Base-by-base conservation (phyloP, 37 sponge, comb jelly and placozoan genomes). In the Amphimedon queenslandica region DNA sequence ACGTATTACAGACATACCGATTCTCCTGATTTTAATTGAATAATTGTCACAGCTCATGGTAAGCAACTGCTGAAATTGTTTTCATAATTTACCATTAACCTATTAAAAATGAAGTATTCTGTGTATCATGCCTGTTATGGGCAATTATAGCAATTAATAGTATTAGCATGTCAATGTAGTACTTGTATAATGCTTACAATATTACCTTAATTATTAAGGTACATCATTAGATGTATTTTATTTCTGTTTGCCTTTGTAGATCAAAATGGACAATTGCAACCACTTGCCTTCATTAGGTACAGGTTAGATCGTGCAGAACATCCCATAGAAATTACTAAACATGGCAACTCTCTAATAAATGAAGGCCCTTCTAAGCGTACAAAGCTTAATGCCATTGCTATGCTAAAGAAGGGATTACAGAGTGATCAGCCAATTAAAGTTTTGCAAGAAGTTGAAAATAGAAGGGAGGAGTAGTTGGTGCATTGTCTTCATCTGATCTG, bases 201-300 rank as follows among this genome's bases (percentile, higher is more conserved):
- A n/a, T n/a, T n/a, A n/a, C n/a, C n/a, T n/a, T n/a, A n/a, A n/a
- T n/a, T n/a, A n/a, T n/a, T n/a, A n/a, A n/a, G n/a, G n/a, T n/a
- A n/a, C n/a, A n/a, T n/a, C n/a, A n/a, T n/a, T n/a, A n/a, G n/a
- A n/a, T n/a, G n/a, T n/a, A n/a, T n/a, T 47, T 47, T 47, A 8
- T 47, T 47, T 47, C 13, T 13, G 8, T 13, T 47, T 18, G 13
- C 51, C 13, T 8, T 47, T 47, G 8, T 47, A 47, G 51, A 47
- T 47, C 13, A 8, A 8, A 47, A 47, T 18, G 51, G 51, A 18
- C 51, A 47, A 13, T 13, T 47, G 37, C 64, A 63, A 43, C 63
- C 30, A 16, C 37, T 75, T 35, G 75, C 75, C 25, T 75, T 75
- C 58, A 64, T 75, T 1, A 63, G 63, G 64, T 75, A 75, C n/a